These are phyloP conservation scores for Thalassarche chlororhynchos DNA, from an alignment of 2,113 vertebrate genomes.

Conservation along the genomic window DNA sequence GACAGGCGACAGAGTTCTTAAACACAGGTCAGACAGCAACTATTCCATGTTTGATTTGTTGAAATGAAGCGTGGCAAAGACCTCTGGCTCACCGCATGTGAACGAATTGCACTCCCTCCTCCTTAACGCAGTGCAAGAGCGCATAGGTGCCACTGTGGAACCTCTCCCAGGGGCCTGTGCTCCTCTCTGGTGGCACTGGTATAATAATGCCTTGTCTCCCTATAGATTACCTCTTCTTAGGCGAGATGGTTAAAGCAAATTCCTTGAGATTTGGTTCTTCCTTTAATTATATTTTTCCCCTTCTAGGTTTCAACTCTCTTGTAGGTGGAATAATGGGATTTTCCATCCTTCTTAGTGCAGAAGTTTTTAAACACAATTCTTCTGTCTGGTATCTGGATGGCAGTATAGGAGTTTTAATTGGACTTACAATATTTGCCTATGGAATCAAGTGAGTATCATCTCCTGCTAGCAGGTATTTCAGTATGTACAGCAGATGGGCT, in stretches of 20 bases:
- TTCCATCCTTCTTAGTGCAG: slow-evolving; percentile 95
- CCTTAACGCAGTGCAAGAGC: accelerated
- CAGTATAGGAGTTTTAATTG: slow-evolving; percentile 91
- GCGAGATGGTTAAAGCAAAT: background rate
- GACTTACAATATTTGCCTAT: slow-evolving; percentile 93
- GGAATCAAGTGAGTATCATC: slow-evolving; percentile 90
- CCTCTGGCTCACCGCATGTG: background rate
- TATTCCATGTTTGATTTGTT: background rate
- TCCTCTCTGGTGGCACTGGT: background rate
- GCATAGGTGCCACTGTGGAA: too few species aligned
- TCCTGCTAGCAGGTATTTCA: background rate
- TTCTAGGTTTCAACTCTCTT: slow-evolving; percentile 93
- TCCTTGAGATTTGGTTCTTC: background rate
- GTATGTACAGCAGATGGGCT: background rate
- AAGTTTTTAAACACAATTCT: slow-evolving; percentile 91
- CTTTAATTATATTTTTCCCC: background rate
- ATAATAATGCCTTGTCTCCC: background rate
- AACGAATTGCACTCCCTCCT: accelerated
- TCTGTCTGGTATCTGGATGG: slow-evolving; percentile 95
- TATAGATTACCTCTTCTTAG: background rate
- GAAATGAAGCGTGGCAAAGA: background rate
- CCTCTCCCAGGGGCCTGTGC: background rate
- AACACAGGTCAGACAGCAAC: background rate
- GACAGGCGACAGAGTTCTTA: background rate
- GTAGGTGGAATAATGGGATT: slow-evolving; percentile 96